Evolutionary conservation across 2,888 invertebrate genomes (phyloP).

Genomic region (Tenthredo scrophulariae): DNA sequence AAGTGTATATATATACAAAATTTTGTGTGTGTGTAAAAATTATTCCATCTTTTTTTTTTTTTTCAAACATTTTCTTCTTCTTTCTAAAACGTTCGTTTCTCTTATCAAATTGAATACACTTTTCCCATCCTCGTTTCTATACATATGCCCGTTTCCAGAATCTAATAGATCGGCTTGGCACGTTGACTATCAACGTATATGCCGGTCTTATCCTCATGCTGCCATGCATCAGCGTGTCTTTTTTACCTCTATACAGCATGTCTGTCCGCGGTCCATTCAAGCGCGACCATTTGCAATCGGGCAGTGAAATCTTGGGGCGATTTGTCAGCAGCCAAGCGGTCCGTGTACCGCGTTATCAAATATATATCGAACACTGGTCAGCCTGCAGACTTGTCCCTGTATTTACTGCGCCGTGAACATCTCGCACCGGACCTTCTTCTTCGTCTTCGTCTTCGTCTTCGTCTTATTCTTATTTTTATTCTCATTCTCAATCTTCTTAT

Average conservation of each 20-base stretch:
- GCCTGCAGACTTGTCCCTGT: constrained; percentile 46
- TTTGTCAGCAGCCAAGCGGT: constrained; percentile 74
- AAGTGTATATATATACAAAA: background rate
- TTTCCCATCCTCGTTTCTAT: too few relatives aligned
- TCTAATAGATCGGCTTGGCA: constrained; percentile 28
- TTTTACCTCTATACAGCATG: constrained; percentile 22
- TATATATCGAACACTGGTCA: constrained; percentile 72
- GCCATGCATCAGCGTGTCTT: constrained; percentile 36
- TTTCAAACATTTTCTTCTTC: background rate
- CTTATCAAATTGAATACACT: background rate
- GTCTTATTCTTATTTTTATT: background rate
- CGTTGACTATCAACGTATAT: background rate
- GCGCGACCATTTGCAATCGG: constrained; percentile 52
- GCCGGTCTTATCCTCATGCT: constrained; percentile 2
- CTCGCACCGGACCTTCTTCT: constrained; percentile 30
- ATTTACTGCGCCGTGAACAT: constrained; percentile 53
- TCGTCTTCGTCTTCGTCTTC: constrained; percentile 1
- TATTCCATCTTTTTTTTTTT: background rate
- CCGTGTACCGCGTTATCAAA: constrained; percentile 76
- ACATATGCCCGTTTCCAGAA: background rate
- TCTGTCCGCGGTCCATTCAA: constrained; percentile 48
- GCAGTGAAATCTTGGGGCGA: constrained; percentile 70
- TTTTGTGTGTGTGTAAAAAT: background rate
- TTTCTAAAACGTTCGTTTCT: background rate
- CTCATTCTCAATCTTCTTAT: background rate